These are phyloP conservation scores for Tipula lateralis DNA, from an alignment of 2,888 invertebrate species.

Conservation along the genomic window DNA sequence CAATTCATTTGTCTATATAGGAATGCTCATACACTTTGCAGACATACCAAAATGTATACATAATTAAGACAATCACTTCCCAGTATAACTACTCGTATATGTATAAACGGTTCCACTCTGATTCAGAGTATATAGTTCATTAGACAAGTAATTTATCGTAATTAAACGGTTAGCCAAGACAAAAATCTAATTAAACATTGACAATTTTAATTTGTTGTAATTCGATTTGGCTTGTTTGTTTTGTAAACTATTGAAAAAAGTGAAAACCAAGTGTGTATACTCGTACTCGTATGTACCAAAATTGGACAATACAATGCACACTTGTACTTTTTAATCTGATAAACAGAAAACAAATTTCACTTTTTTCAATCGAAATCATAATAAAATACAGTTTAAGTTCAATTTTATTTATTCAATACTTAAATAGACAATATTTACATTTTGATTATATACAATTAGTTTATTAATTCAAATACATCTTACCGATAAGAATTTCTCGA, in stretches of 20 bases:
- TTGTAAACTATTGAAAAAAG: background rate
- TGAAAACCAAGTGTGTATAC: background rate
- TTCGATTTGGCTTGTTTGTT: background rate
- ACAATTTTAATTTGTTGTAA: slow-evolving; percentile 11
- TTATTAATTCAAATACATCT: background rate
- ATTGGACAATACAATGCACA: background rate
- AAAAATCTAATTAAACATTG: background rate
- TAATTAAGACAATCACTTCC: background rate
- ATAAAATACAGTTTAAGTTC: background rate
- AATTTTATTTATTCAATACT: background rate
- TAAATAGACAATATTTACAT: background rate
- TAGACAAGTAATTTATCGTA: background rate
- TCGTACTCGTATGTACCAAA: too few relatives aligned
- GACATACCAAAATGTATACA: background rate
- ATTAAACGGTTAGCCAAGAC: background rate
- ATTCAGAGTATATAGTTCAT: background rate
- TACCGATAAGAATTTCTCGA: background rate
- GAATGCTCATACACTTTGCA: background rate
- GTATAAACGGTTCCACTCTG: background rate
- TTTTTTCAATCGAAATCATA: background rate
- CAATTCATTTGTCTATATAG: background rate
- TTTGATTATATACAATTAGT: background rate
- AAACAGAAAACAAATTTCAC: background rate
- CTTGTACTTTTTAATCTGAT: background rate
- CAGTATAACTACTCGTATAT: too few relatives aligned